Evolutionary conservation across 2,797 vertebrate species (phyloP).

Genomic region (Pseudocheirus occidentalis): DNA sequence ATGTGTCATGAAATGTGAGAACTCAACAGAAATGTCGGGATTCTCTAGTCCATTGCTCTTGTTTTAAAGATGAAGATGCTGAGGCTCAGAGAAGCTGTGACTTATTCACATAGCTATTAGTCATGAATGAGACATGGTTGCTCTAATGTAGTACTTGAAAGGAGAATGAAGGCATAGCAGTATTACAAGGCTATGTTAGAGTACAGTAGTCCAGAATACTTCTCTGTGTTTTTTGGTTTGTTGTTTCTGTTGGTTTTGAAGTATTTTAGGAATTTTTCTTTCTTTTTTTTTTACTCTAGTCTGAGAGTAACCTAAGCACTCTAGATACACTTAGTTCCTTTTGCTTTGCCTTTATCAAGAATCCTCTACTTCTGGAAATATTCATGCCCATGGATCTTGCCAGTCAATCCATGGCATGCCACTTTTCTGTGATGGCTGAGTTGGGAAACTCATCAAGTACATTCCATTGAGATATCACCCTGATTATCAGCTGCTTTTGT

Average conservation of each 20-base stretch:
- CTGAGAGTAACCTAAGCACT: background rate
- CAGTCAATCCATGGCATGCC: background rate
- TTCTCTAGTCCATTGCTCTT: background rate
- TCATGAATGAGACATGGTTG: too few relatives aligned
- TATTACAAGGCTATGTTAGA: background rate
- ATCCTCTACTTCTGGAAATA: background rate
- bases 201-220: background rate
- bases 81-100: too few relatives aligned
- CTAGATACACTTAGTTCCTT: background rate
- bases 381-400: background rate
- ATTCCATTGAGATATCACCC: background rate
- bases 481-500: accelerated
- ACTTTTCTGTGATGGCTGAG: background rate
- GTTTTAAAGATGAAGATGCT: too few relatives aligned
- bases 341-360: background rate
- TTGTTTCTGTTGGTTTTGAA: too few relatives aligned
- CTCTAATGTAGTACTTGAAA: background rate
- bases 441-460: background rate
- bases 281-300: too few relatives aligned
- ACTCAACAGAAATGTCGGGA: background rate
- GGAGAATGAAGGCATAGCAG: background rate
- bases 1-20: background rate
- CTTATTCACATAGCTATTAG: too few relatives aligned
- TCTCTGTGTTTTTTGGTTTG: background rate
- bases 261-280: too few relatives aligned